These are phyloP conservation scores for Alosa sapidissima DNA, from an alignment of 2,797 vertebrate species.

Conservation along the genomic window DNA sequence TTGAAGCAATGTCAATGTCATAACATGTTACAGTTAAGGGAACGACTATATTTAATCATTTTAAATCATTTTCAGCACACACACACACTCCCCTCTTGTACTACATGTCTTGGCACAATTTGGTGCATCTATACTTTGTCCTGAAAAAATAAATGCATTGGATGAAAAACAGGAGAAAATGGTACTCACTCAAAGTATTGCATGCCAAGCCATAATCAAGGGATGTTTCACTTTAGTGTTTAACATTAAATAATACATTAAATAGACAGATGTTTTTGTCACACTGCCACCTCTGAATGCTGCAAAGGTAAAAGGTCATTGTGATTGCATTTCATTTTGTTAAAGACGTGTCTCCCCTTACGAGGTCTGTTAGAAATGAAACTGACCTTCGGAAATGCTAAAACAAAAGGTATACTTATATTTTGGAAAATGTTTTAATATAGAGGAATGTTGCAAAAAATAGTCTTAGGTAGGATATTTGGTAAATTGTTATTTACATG, in stretches of 20 bases:
- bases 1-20: conserved; percentile 9
- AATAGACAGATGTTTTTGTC: conserved; percentile 7
- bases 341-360: not conserved
- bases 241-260: not conserved
- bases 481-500: conserved; percentile 14
- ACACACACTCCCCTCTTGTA: not conserved
- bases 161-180: conserved; percentile 8
- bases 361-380: not conserved
- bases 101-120: not conserved
- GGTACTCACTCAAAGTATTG: conserved; percentile 6
- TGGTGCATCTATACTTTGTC: conserved; percentile 1
- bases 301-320: conserved; percentile 1
- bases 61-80: not conserved
- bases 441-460: conserved; percentile 17
- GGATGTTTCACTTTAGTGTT: conserved; percentile 16
- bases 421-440: conserved; percentile 27
- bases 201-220: conserved; percentile 22
- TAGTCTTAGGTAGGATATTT: not conserved
- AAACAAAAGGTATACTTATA: conserved; percentile 23
- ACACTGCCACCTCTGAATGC: conserved; percentile 24
- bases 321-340: conserved; percentile 22
- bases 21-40: not conserved
- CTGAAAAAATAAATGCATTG: conserved; percentile 2
- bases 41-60: not conserved
- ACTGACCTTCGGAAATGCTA: not conserved